Conservation (phyloP, 2,113 vertebrate species). For the Ictalurus furcatus region DNA sequence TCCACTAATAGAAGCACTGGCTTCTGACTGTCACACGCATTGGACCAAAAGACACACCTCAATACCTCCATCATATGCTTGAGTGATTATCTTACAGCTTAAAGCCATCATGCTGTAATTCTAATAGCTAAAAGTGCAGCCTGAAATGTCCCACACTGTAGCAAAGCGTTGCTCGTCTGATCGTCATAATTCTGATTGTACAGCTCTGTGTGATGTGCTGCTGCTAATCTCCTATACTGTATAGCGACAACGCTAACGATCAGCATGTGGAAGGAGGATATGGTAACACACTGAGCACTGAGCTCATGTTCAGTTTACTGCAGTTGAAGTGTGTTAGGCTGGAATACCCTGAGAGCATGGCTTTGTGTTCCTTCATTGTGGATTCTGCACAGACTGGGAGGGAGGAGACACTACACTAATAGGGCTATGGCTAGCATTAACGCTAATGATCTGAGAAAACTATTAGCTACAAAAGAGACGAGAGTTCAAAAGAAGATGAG, state of each 20-base stretch:
- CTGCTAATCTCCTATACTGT: slow-evolving; percentile 25
- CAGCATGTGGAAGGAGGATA: background rate
- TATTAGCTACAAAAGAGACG: slow-evolving; percentile 26
- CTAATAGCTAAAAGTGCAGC: background rate
- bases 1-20: background rate
- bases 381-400: background rate
- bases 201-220: slow-evolving; percentile 19
- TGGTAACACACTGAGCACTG: background rate
- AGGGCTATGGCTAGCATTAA: slow-evolving; percentile 17
- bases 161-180: slow-evolving; percentile 26
- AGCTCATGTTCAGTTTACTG: background rate
- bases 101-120: slow-evolving; percentile 22
- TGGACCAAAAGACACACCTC: background rate
- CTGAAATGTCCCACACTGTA: slow-evolving; percentile 21
- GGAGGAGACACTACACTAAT: slow-evolving; percentile 5
- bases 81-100: slow-evolving; percentile 12
- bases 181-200: slow-evolving; percentile 28
- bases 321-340: slow-evolving; percentile 1
- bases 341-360: background rate
- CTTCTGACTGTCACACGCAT: background rate
- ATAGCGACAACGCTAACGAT: background rate
- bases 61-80: background rate
- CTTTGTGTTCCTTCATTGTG: slow-evolving; percentile 8
- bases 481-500: slow-evolving; percentile 24
- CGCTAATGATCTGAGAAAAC: slow-evolving; percentile 46